These are phyloP conservation scores for Nasua narica DNA, from an alignment of 2,797 vertebrate genomes.

Conservation along the genomic window DNA sequence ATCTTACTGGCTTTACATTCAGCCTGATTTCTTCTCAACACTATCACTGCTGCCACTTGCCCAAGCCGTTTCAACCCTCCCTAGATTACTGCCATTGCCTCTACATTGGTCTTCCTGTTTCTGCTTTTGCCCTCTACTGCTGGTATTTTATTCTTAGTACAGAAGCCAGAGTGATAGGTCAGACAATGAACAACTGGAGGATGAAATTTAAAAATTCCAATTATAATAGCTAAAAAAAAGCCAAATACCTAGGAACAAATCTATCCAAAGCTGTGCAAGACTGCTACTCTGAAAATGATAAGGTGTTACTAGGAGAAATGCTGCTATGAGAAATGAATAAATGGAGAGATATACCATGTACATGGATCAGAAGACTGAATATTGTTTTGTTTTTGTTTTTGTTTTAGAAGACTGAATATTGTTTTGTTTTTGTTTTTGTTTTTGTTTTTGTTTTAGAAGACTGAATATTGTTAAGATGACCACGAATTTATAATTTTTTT, in stretches of 20 bases:
- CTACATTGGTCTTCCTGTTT: neutral
- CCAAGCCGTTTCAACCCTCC: rapidly evolving
- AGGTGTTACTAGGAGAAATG: neutral
- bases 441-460: no score
- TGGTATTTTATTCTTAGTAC: neutral
- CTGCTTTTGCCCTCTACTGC: neutral
- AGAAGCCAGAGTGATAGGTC: neutral
- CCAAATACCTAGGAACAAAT: neutral
- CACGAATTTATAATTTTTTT: neutral
- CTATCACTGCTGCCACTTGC: neutral
- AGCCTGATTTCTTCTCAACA: neutral
- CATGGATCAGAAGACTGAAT: neutral
- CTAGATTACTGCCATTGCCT: rapidly evolving
- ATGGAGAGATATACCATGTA: neutral
- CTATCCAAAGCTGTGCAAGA: neutral
- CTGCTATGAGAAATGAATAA: neutral
- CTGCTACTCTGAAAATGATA: neutral
- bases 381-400: no score
- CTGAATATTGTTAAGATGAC: neutral
- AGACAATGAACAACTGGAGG: neutral
- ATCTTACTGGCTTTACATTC: neutral
- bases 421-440: no score
- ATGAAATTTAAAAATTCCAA: no score
- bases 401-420: neutral
- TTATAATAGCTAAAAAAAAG: neutral